These are phyloP conservation scores for Tridacna gigas DNA, from an alignment of 2,888 invertebrate species.

Conservation along the genomic window DNA sequence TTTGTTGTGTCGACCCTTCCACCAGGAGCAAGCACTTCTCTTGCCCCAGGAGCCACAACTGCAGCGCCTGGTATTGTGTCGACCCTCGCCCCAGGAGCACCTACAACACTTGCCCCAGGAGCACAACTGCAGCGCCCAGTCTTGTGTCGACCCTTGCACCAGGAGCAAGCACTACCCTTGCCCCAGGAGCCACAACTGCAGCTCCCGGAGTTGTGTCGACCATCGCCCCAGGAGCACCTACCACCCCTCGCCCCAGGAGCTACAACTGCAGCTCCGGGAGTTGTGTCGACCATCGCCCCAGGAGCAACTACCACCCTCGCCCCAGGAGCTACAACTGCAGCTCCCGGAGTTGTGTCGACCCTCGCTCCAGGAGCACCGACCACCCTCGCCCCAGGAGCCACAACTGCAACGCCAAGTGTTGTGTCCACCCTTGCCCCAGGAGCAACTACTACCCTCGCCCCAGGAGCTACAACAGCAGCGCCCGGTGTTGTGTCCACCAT, in stretches of 20 bases:
- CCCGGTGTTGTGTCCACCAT: neutral
- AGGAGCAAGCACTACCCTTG: neutral
- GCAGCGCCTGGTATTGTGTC: neutral
- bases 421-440: neutral
- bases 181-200: neutral
- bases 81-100: neutral
- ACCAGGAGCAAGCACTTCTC: neutral
- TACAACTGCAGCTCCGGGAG: neutral
- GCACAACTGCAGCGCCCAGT: neutral
- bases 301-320: neutral
- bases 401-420: neutral
- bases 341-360: neutral
- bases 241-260: neutral
- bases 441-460: neutral
- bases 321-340: neutral
- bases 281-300: neutral
- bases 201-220: neutral
- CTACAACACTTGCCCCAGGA: neutral
- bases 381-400: neutral
- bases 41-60: neutral
- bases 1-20: neutral
- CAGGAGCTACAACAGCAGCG: neutral
- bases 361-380: neutral
- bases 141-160: neutral
- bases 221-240: neutral